phyloP scores from a whole-genome alignment of 2,888 invertebrate species.

The Euclidia mi region DNA sequence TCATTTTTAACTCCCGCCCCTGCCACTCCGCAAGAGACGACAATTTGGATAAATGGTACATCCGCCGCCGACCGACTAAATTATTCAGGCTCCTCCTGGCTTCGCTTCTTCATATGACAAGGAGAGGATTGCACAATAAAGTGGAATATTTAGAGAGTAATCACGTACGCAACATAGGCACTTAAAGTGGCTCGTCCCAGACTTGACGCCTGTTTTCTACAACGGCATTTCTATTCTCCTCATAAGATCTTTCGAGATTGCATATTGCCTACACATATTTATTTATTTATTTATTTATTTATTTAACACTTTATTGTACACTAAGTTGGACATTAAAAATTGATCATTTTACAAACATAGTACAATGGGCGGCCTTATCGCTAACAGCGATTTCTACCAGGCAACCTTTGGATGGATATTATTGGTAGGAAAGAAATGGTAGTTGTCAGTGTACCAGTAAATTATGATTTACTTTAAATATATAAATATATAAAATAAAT shows the following conservation, averaged over 20 bases:
- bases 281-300: too few species aligned
- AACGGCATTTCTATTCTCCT: slow-evolving; percentile 70
- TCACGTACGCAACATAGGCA: slow-evolving; percentile 79
- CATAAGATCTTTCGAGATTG: slow-evolving; percentile 60
- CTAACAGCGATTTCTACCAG: too few species aligned
- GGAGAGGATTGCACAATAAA: slow-evolving; percentile 85
- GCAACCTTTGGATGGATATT: too few species aligned
- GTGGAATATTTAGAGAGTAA: slow-evolving; percentile 86
- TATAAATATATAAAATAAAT: too few species aligned
- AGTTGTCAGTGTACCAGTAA: too few species aligned
- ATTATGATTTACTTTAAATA: too few species aligned
- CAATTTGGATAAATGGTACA: slow-evolving; percentile 88
- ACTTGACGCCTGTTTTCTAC: slow-evolving; percentile 55
- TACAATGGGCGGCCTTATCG: too few species aligned
- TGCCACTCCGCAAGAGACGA: slow-evolving; percentile 72
- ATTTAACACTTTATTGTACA: too few species aligned
- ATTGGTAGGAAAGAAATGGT: too few species aligned
- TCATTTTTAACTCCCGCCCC: slow-evolving; percentile 81
- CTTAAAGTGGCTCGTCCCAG: slow-evolving; percentile 65
- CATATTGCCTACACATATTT: slow-evolving; percentile 59
- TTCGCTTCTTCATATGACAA: slow-evolving; percentile 81
- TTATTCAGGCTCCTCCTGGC: slow-evolving; percentile 81
- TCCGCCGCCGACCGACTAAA: slow-evolving; percentile 80
- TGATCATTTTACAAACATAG: too few species aligned
- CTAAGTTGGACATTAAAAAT: too few species aligned